A percentile compares a stretch with the other conserved stretches of the same genome.
phyloP scores from a whole-genome alignment of 2,888 invertebrate species.

The Auanema freiburgensis region DNA sequence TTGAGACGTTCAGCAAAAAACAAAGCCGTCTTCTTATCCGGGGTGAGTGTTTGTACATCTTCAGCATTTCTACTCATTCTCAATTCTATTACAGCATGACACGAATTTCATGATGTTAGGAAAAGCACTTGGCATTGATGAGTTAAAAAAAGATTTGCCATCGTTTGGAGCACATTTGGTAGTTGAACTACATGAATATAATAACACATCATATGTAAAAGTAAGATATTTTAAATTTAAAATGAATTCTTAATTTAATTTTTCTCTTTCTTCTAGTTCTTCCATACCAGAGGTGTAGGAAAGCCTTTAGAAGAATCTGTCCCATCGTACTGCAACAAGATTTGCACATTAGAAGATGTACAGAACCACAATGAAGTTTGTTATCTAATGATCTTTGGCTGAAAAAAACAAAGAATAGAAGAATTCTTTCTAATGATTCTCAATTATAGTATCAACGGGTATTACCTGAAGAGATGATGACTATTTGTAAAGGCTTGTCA shows the following conservation, averaged over 20 bases:
- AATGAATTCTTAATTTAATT: neutral
- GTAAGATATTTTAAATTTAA: constrained; percentile 5
- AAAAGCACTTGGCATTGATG: constrained; percentile 24
- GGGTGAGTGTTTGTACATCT: constrained; percentile 20
- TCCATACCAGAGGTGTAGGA: constrained; percentile 26
- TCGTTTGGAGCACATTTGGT: constrained; percentile 34
- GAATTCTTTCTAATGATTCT: too few species aligned
- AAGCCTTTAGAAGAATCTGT: constrained; percentile 15
- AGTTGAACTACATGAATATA: constrained; percentile 32
- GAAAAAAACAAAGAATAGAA: too few species aligned
- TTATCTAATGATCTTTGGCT: too few species aligned
- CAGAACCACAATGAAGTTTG: constrained; percentile 18
- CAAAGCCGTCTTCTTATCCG: constrained; percentile 35
- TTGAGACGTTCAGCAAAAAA: constrained; percentile 16
- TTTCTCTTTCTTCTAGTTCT: constrained; percentile 28
- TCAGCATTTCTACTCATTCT: neutral
- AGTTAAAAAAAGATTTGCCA: constrained; percentile 23
- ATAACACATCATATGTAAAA: constrained; percentile 20
- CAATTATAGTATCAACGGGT: constrained; percentile 9
- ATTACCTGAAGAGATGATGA: neutral
- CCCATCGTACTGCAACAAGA: constrained; percentile 21
- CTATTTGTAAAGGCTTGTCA: neutral
- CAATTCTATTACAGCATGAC: constrained; percentile 43
- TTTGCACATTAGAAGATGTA: constrained; percentile 27
- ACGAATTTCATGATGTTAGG: constrained; percentile 33